phyloP scores from a whole-genome alignment of 2,888 invertebrate genomes.

The Lomographa bimaculata region DNA sequence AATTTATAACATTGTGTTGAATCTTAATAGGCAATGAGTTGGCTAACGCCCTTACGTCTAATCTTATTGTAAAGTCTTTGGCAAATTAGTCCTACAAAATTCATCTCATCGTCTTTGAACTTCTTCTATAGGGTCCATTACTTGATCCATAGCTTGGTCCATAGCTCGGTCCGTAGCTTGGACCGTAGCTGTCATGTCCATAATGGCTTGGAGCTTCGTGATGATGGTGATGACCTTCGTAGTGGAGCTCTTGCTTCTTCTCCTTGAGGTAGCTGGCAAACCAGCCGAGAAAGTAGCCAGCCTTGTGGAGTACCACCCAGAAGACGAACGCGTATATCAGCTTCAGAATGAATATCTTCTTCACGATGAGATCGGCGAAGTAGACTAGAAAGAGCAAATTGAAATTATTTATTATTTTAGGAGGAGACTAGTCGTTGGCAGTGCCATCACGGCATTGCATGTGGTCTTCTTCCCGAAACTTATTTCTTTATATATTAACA shows the following conservation, averaged over 20 bases:
- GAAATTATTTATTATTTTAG: too few species aligned
- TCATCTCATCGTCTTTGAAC: conserved; percentile 1
- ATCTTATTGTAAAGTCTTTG: too few species aligned
- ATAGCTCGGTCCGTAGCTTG: conserved; percentile 14
- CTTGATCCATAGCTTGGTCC: conserved; percentile 13
- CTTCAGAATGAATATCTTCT: conserved; percentile 73
- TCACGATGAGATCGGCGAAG: conserved; percentile 67
- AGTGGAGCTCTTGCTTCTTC: conserved; percentile 55
- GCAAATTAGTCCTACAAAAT: too few species aligned
- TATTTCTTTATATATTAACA: too few species aligned
- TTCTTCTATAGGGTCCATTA: conserved; percentile 44
- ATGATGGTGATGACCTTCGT: conserved; percentile 42
- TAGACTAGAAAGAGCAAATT: conserved; percentile 54
- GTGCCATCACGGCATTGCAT: too few species aligned
- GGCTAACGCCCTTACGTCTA: too few species aligned
- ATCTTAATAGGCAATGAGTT: too few species aligned
- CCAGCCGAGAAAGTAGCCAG: conserved; percentile 75
- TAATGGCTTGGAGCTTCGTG: conserved; percentile 41
- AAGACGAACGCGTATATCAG: conserved; percentile 71
- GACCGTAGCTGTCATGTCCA: conserved; percentile 12
- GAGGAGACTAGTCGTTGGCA: too few species aligned
- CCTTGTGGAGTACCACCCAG: conserved; percentile 71
- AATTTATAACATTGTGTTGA: too few species aligned
- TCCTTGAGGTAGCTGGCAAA: conserved; percentile 69
- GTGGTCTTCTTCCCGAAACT: too few species aligned